These are phyloP conservation scores for Parapristionchus giblindavisi DNA, from an alignment of 2,888 invertebrate species.

Conservation along the genomic window DNA sequence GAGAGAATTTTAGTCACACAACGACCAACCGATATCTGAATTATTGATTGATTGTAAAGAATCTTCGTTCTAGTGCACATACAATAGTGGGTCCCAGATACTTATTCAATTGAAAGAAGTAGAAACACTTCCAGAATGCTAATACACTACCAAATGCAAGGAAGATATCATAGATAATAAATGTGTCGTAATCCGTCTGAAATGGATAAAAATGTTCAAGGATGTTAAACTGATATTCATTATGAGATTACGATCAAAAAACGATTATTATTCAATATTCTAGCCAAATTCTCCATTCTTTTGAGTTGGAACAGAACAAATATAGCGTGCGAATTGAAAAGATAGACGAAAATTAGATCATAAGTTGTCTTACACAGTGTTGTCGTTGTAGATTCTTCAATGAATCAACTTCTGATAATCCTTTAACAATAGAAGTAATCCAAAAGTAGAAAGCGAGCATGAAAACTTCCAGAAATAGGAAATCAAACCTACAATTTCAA, in stretches of 20 bases:
- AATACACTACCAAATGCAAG: conserved; percentile 59
- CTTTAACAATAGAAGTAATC: conserved; percentile 15
- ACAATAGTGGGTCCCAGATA: conserved; percentile 60
- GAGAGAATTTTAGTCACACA: conserved; percentile 61
- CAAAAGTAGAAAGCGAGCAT: conserved; percentile 41
- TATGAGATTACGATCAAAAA: too few relatives aligned
- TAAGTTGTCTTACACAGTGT: conserved; percentile 51
- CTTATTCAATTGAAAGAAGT: conserved; percentile 58
- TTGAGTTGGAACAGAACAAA: conserved; percentile 42
- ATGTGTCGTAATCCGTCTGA: conserved; percentile 45
- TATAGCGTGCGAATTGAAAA: too few relatives aligned
- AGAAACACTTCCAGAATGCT: conserved; percentile 65
- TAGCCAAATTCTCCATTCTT: too few relatives aligned
- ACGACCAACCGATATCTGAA: conserved; percentile 64
- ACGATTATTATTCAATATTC: too few relatives aligned
- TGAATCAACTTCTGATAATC: neutral
- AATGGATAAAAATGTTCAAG: conserved; percentile 5
- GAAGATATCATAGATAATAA: conserved; percentile 58
- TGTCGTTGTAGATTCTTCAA: conserved; percentile 45
- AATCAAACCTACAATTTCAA: conserved; percentile 50
- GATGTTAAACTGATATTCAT: too few relatives aligned
- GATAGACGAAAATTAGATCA: too few relatives aligned
- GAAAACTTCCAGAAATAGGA: conserved; percentile 46
- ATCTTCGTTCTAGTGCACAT: too few relatives aligned
- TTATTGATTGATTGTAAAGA: neutral